phyloP scores from a whole-genome alignment of 2,888 invertebrate genomes.

The Strigamia crassipes region DNA sequence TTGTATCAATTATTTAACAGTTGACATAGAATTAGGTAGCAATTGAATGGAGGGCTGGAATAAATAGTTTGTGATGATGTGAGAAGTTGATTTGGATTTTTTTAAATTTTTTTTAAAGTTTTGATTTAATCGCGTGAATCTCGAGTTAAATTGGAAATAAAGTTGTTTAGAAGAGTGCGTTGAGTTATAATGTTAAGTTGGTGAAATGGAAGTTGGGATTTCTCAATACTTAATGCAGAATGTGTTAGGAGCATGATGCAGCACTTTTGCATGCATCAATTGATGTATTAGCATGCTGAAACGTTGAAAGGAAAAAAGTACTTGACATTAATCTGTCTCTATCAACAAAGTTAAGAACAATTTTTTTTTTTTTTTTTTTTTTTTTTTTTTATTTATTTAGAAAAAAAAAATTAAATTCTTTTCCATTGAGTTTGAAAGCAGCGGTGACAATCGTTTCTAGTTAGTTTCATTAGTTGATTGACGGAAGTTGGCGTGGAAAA shows the following conservation, averaged over 20 bases:
- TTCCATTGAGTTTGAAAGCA: background rate
- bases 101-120: too few species aligned
- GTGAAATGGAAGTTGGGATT: background rate
- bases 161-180: background rate
- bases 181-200: too few species aligned
- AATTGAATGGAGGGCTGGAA: background rate
- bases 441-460: background rate
- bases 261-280: constrained; percentile 18
- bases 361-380: background rate
- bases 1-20: constrained; percentile 30
- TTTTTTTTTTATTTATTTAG: too few species aligned
- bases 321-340: background rate
- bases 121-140: too few species aligned
- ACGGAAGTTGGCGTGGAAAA: background rate
- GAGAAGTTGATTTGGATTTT: too few species aligned
- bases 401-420: background rate
- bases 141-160: background rate
- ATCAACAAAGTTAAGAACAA: background rate
- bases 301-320: background rate
- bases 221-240: background rate
- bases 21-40: background rate
- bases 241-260: background rate
- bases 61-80: too few species aligned
- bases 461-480: constrained; percentile 5
- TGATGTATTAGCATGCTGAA: background rate